These are phyloP conservation scores for Tinamus major DNA, from an alignment of 2,797 vertebrate genomes.

Conservation along the genomic window DNA sequence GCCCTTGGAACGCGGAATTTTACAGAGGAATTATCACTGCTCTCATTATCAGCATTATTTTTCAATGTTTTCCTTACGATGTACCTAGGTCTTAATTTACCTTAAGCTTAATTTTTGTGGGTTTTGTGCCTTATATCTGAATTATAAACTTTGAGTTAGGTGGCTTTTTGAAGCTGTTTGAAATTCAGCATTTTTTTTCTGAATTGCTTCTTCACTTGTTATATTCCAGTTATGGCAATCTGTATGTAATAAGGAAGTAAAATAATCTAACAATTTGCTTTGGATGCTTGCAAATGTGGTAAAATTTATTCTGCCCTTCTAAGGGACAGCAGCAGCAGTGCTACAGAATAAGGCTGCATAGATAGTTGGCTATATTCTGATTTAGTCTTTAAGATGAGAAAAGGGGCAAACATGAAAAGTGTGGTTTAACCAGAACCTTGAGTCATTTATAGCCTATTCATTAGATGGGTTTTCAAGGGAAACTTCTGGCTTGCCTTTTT, in stretches of 20 bases:
- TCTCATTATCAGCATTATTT: not conserved
- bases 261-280: not conserved
- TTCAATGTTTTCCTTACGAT: not conserved
- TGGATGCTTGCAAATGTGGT: not conserved
- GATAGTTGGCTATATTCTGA: not conserved
- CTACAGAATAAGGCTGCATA: not conserved
- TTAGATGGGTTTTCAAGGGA: not conserved
- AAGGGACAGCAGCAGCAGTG: not conserved
- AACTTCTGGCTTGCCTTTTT: not conserved
- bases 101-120: not conserved
- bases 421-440: not conserved
- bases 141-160: not conserved
- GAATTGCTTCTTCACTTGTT: not conserved
- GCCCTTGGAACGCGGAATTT: not conserved
- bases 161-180: not conserved
- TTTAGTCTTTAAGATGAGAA: not conserved
- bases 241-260: not conserved
- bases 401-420: not conserved
- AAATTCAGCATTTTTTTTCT: not conserved
- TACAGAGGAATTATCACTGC: not conserved
- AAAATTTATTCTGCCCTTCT: not conserved
- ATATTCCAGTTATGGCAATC: not conserved
- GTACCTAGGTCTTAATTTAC: not conserved
- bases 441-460: not conserved
- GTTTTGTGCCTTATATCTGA: not conserved